phyloP scores from a whole-genome alignment of 30 jellyfish, hydroid and myxozoan species.

The Pseudorhiza aurosa region DNA sequence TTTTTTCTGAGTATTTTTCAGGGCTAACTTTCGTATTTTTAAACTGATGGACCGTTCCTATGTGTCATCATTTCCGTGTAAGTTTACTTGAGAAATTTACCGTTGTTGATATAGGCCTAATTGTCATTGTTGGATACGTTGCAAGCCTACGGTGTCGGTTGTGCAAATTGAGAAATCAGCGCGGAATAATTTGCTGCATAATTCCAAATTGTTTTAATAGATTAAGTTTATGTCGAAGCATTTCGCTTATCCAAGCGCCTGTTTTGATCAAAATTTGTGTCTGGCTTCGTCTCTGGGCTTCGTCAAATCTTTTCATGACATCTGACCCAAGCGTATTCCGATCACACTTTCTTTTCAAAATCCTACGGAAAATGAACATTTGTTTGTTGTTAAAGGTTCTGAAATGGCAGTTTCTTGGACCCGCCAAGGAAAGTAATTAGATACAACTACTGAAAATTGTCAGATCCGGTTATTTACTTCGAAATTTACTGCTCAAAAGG shows the following conservation, averaged over 20 bases:
- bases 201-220: too few relatives aligned
- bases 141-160: neutral
- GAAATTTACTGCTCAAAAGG: too few relatives aligned
- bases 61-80: constrained; percentile 5
- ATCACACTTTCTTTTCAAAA: neutral
- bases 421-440: too few relatives aligned
- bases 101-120: constrained; percentile 17
- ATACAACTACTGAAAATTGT: too few relatives aligned
- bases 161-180: constrained; percentile 1
- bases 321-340: neutral
- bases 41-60: too few relatives aligned
- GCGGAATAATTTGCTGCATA: too few relatives aligned
- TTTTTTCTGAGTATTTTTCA: too few relatives aligned
- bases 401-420: too few relatives aligned
- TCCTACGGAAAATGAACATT: neutral
- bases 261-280: too few relatives aligned
- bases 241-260: too few relatives aligned
- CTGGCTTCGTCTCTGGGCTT: neutral
- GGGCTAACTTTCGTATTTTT: too few relatives aligned
- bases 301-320: neutral
- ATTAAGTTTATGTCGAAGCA: neutral
- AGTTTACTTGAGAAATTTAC: neutral
- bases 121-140: neutral
- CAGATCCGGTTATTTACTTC: too few relatives aligned
- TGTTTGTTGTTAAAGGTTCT: neutral